A percentile compares a stretch with the other conserved stretches of the same genome.
These are phyloP conservation scores for Eupithecia pulchellata DNA, from an alignment of 2,888 invertebrate species.

Conservation along the genomic window DNA sequence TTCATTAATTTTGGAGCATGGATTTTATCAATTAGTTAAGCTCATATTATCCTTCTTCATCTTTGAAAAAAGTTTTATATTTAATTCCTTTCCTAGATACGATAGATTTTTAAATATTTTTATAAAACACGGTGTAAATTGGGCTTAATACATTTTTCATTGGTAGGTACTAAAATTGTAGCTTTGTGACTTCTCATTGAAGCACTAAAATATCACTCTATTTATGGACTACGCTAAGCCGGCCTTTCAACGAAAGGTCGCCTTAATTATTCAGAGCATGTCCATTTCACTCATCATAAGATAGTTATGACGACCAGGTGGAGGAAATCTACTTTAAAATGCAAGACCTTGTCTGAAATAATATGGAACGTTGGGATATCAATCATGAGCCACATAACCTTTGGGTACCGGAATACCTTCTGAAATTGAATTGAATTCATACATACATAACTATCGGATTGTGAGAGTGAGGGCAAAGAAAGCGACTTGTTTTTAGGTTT, in stretches of 20 bases:
- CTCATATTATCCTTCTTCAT: no score
- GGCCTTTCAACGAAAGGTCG: conserved; percentile 41
- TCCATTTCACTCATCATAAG: conserved; percentile 34
- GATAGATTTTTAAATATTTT: no score
- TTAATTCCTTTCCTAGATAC: no score
- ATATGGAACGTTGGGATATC: not conserved
- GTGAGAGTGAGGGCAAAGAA: not conserved
- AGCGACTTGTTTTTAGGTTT: not conserved
- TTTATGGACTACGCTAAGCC: conserved; percentile 15
- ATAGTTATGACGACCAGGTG: conserved; percentile 46
- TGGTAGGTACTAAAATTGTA: no score
- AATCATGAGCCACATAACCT: not conserved
- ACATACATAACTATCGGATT: not conserved
- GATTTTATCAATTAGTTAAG: no score
- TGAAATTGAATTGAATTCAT: not conserved
- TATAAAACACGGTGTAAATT: no score
- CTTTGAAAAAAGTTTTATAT: no score
- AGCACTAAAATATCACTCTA: not conserved
- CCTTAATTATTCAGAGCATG: conserved; percentile 45
- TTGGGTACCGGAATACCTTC: not conserved
- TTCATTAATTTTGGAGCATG: no score
- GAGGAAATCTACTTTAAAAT: conserved; percentile 36
- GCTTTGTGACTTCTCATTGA: not conserved
- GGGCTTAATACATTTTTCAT: no score
- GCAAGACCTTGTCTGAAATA: conserved; percentile 16